These are phyloP conservation scores for Heliconius ethilla DNA, from an alignment of 2,888 invertebrate species.

Conservation along the genomic window DNA sequence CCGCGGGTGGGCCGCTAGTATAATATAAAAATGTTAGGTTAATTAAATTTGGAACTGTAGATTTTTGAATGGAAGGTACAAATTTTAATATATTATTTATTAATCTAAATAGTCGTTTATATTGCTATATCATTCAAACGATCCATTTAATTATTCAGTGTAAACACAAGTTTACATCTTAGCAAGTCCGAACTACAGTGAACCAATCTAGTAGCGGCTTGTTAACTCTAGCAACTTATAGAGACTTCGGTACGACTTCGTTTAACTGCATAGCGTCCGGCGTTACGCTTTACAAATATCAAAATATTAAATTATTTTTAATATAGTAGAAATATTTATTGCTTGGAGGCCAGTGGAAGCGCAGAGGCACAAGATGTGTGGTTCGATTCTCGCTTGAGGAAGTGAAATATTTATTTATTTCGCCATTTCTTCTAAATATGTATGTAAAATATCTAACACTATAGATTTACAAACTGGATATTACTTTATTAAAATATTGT, in stretches of 20 bases:
- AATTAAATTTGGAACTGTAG: too few species aligned
- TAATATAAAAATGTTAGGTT: too few species aligned
- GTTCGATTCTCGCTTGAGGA: too few species aligned
- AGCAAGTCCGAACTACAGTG: constrained; percentile 36
- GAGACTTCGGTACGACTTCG: constrained; percentile 36
- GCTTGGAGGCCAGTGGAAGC: too few species aligned
- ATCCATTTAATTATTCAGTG: constrained; percentile 15
- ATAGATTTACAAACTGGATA: too few species aligned
- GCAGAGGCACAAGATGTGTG: too few species aligned
- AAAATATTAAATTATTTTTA: background rate
- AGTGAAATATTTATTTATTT: too few species aligned
- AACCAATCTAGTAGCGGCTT: constrained; percentile 42
- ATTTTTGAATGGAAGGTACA: background rate
- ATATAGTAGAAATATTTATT: background rate
- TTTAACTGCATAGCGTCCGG: constrained; percentile 39
- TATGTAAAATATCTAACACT: too few species aligned
- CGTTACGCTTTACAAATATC: background rate
- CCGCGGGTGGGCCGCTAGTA: too few species aligned
- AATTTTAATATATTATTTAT: background rate
- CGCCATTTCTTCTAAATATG: too few species aligned
- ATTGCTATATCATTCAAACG: background rate
- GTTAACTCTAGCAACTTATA: constrained; percentile 40
- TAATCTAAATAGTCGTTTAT: background rate
- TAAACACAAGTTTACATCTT: constrained; percentile 38
- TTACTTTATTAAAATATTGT: background rate